A percentile compares a stretch with the other conserved stretches of the same genome.
Evolutionary conservation across 2,797 vertebrate species (phyloP).

Genomic region (Sparidentex hasta): DNA sequence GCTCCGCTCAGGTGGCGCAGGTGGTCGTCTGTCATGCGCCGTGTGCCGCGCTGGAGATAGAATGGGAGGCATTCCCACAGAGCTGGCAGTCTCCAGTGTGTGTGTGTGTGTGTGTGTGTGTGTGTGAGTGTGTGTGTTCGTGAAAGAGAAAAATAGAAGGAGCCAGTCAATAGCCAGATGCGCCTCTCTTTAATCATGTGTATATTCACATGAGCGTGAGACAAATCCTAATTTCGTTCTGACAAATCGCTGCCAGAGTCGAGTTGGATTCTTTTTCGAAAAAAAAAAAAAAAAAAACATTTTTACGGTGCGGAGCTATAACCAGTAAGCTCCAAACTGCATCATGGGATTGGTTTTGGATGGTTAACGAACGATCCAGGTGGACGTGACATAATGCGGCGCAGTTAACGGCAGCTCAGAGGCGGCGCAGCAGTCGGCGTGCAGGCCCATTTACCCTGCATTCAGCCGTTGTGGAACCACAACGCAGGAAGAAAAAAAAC

Average conservation of each 20-base stretch:
- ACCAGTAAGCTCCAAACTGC: constrained; percentile 1
- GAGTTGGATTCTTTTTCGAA: constrained; percentile 1
- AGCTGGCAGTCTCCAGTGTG: constrained; percentile 51
- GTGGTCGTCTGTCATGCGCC: constrained; percentile 72
- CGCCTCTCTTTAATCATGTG: constrained; percentile 39
- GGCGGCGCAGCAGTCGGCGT: constrained; percentile 19
- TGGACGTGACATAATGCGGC: constrained; percentile 63
- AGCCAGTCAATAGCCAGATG: constrained; percentile 40
- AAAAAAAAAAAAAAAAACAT: background rate
- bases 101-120: constrained; percentile 11
- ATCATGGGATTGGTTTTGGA: constrained; percentile 14
- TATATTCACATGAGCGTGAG: background rate
- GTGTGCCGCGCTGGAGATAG: constrained; percentile 60
- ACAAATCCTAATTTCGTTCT: constrained; percentile 30
- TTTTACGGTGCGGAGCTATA: background rate
- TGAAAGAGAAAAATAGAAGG: background rate
- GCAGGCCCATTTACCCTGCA: constrained; percentile 67
- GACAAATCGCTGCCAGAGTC: background rate
- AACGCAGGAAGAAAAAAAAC: constrained; percentile 25
- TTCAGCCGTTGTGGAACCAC: constrained; percentile 53
- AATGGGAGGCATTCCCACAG: constrained; percentile 53
- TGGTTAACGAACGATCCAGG: constrained; percentile 63
- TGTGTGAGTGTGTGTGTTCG: constrained; percentile 2
- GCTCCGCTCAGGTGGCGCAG: constrained; percentile 72
- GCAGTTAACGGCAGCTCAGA: constrained; percentile 36